Percentiles rank a stretch among this genome's conserved stretches.
These are phyloP conservation scores for Choloepus hoffmanni DNA, from an alignment of 2,113 vertebrate species.

Conservation along the genomic window DNA sequence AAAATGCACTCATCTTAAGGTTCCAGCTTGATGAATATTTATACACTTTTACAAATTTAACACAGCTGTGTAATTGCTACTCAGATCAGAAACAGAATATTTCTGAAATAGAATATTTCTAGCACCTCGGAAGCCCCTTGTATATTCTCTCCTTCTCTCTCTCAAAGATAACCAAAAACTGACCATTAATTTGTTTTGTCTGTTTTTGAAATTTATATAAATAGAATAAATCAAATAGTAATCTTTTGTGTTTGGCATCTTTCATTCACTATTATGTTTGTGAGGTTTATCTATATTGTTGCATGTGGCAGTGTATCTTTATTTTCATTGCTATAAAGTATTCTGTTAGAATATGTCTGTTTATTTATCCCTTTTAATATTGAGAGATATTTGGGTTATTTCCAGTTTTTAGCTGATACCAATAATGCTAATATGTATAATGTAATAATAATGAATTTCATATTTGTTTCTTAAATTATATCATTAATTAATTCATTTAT, in stretches of 20 bases:
- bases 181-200: background rate
- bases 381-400: background rate
- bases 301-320: background rate
- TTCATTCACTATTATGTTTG: background rate
- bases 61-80: background rate
- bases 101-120: background rate
- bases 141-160: background rate
- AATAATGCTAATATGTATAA: background rate
- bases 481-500: background rate
- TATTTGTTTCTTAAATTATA: background rate
- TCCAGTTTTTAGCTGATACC: background rate
- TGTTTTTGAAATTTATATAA: slow-evolving; percentile 42
- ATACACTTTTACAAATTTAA: background rate
- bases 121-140: background rate
- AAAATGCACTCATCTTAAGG: background rate
- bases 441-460: background rate
- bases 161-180: background rate
- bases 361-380: background rate
- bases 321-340: background rate
- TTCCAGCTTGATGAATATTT: background rate
- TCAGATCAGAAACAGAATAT: background rate
- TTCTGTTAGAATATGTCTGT: background rate
- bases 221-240: background rate
- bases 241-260: background rate
- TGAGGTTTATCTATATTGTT: background rate